Evolutionary conservation across 2,797 vertebrate species (phyloP).

Genomic region (Limosa lapponica): DNA sequence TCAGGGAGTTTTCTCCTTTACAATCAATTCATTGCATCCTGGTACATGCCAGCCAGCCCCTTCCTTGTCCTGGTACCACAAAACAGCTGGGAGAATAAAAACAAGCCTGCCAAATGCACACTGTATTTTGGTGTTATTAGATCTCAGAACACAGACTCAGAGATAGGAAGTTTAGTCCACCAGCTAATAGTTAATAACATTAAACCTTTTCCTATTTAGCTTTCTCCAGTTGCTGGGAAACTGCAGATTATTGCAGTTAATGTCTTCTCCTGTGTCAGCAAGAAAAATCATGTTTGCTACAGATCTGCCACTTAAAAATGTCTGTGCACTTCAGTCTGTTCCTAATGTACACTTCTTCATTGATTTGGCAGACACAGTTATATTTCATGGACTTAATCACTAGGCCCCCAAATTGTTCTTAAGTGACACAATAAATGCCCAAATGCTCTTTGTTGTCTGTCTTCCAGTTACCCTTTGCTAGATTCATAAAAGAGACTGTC

Average conservation of each 20-base stretch:
- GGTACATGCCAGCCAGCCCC: background rate
- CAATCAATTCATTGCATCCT: background rate
- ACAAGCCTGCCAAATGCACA: background rate
- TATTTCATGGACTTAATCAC: constrained; percentile 12
- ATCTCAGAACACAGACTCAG: background rate
- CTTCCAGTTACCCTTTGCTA: background rate
- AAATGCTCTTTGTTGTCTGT: background rate
- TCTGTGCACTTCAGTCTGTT: background rate
- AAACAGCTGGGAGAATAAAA: background rate
- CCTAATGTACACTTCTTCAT: background rate
- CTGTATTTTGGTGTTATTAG: background rate
- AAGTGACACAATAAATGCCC: background rate
- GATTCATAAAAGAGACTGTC: background rate
- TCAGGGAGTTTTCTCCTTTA: background rate
- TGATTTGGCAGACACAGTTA: background rate
- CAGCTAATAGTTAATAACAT: constrained; percentile 4
- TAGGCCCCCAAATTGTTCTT: background rate
- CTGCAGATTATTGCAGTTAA: background rate
- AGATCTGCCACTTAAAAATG: background rate
- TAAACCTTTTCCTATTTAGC: background rate
- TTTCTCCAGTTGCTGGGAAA: constrained; percentile 24
- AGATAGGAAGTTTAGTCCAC: background rate
- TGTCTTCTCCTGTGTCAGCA: background rate
- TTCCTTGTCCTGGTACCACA: background rate
- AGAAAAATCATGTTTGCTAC: constrained; percentile 24